These are phyloP conservation scores for Augochlora pura DNA, from an alignment of 1,140 invertebrate genomes.

Conservation along the genomic window DNA sequence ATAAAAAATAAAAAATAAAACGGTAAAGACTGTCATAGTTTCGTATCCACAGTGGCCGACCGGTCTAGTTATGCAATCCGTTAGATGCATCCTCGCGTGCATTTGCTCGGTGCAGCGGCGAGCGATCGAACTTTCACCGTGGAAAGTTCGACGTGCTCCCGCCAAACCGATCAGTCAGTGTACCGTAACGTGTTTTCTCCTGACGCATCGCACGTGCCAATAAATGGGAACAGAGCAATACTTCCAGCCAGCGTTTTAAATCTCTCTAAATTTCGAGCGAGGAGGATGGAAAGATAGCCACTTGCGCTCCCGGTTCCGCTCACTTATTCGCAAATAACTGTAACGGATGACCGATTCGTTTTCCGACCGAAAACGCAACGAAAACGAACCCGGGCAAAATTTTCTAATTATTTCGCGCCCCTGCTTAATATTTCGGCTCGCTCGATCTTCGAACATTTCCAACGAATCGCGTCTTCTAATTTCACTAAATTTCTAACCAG, in stretches of 20 bases:
- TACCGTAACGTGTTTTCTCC: slow-evolving; percentile 62
- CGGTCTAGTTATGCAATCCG: slow-evolving; percentile 34
- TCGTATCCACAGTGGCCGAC: slow-evolving; percentile 1
- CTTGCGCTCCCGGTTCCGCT: slow-evolving; percentile 20
- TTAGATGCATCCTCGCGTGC: slow-evolving; percentile 44
- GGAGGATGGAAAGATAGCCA: slow-evolving; percentile 28
- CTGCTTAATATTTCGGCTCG: neutral
- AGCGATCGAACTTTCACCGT: slow-evolving; percentile 51
- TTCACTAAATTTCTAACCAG: too few relatives aligned
- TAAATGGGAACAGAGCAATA: slow-evolving; percentile 62
- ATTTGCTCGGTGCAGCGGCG: slow-evolving; percentile 21
- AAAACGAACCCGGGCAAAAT: neutral
- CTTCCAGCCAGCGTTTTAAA: slow-evolving; percentile 56
- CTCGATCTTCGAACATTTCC: neutral
- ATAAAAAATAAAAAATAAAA: neutral
- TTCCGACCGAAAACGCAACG: neutral
- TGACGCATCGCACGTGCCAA: slow-evolving; percentile 62
- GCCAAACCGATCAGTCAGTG: slow-evolving; percentile 58
- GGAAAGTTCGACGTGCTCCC: slow-evolving; percentile 57
- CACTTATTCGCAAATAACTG: slow-evolving; percentile 23
- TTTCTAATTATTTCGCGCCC: neutral
- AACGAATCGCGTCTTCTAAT: too few relatives aligned
- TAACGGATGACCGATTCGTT: slow-evolving; percentile 19
- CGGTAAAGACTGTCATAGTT: slow-evolving; percentile 23
- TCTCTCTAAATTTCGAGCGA: slow-evolving; percentile 44